These are phyloP conservation scores for Pholis gunnellus DNA, from an alignment of 2,113 vertebrate genomes.

Conservation along the genomic window DNA sequence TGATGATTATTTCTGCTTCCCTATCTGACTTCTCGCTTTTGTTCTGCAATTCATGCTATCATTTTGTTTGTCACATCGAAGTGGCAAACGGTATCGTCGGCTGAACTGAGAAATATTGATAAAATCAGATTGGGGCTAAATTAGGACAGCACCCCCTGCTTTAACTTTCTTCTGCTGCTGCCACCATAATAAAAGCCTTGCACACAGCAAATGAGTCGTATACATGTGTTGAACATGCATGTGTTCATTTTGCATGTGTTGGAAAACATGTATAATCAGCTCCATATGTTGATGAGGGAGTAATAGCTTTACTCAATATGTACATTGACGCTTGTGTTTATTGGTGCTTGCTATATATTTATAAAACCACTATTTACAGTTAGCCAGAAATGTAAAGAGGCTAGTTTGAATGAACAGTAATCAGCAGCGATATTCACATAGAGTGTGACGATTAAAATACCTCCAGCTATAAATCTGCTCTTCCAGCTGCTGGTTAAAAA, in stretches of 20 bases:
- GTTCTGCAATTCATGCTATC: neutral
- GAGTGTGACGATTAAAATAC: too few relatives aligned
- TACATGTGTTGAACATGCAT: constrained; percentile 10
- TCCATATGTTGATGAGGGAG: constrained; percentile 24
- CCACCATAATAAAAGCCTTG: neutral
- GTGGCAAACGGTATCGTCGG: neutral
- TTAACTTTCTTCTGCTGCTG: neutral
- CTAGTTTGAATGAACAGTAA: constrained; percentile 18
- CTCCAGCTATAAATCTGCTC: too few relatives aligned
- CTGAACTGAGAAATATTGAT: constrained; percentile 17
- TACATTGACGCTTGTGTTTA: constrained; percentile 2
- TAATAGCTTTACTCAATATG: constrained; percentile 7
- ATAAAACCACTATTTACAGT: constrained; percentile 37
- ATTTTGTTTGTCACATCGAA: neutral
- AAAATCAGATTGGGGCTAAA: constrained; percentile 9
- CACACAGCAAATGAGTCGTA: neutral
- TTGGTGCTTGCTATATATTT: neutral
- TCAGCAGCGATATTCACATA: constrained; percentile 14
- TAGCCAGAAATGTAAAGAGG: constrained; percentile 1
- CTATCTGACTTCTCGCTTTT: constrained; percentile 9
- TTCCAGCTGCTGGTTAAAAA: too few relatives aligned
- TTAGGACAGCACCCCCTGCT: neutral
- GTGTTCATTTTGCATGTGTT: constrained; percentile 17
- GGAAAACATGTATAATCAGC: constrained; percentile 37
- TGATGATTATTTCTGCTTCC: constrained; percentile 43